Conservation (phyloP, 2,797 vertebrate genomes). For the Spatula versicolor region DNA sequence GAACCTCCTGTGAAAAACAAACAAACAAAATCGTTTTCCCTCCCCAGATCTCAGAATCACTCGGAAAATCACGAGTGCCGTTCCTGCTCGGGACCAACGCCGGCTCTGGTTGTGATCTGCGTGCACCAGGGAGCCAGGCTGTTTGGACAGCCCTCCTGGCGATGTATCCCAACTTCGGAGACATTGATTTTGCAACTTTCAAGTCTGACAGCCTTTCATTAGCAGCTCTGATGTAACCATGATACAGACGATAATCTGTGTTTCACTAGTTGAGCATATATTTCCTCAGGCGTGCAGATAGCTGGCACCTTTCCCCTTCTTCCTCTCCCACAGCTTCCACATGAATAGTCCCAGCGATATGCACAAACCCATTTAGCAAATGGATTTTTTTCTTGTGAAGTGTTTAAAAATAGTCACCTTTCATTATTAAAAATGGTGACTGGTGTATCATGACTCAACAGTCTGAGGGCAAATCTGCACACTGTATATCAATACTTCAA, state of each 20-base stretch:
- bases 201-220: not conserved
- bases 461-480: not conserved
- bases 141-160: not conserved
- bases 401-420: conserved; percentile 34
- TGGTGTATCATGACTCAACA: conserved; percentile 16
- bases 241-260: not conserved
- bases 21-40: not conserved
- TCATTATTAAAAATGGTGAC: conserved; percentile 32
- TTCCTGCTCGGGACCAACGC: rapidly evolving
- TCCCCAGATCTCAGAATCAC: not conserved
- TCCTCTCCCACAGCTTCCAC: conserved; percentile 8
- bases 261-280: not conserved
- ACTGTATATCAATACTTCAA: not conserved
- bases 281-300: not conserved
- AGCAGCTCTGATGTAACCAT: not conserved
- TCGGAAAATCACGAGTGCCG: rapidly evolving
- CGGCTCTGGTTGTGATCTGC: rapidly evolving
- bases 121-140: not conserved
- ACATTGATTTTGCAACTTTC: not conserved
- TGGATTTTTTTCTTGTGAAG: not conserved
- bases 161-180: not conserved
- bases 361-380: conserved; percentile 4
- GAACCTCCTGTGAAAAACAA: no score
- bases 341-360: not conserved
- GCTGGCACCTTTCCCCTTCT: conserved; percentile 1